These are phyloP conservation scores for Ailuropoda melanoleuca DNA, from an alignment of 2,113 vertebrate species.

Conservation along the genomic window DNA sequence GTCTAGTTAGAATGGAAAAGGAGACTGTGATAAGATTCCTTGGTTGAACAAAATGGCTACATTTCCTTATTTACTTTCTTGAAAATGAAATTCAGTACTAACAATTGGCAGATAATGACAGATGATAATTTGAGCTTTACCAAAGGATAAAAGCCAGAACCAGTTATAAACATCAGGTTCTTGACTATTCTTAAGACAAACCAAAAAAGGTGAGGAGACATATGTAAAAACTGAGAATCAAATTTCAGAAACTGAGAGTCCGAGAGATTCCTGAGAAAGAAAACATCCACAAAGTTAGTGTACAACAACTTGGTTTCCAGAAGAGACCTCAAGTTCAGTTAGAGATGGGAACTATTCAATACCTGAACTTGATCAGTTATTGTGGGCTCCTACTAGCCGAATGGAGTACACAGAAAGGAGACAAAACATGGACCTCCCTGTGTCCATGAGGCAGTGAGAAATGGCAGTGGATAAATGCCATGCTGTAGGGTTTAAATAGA, in stretches of 20 bases:
- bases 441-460: neutral
- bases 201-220: neutral
- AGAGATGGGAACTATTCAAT: neutral
- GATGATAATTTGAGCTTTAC: neutral
- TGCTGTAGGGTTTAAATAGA: neutral
- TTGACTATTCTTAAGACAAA: neutral
- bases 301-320: neutral
- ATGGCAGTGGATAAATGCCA: neutral
- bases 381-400: neutral
- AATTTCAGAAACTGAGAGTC: neutral
- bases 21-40: neutral
- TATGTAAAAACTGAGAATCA: neutral
- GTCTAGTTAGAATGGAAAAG: conserved; percentile 10
- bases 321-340: neutral
- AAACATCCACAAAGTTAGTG: neutral
- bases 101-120: neutral
- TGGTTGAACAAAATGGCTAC: neutral
- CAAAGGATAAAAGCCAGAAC: neutral
- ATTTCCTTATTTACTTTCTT: neutral
- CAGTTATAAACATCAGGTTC: neutral
- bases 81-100: neutral
- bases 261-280: neutral
- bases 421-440: neutral
- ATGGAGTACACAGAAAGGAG: neutral
- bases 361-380: neutral